Evolutionary conservation across 2,797 vertebrate species (phyloP).

Genomic region (Eidolon dupreanum): DNA sequence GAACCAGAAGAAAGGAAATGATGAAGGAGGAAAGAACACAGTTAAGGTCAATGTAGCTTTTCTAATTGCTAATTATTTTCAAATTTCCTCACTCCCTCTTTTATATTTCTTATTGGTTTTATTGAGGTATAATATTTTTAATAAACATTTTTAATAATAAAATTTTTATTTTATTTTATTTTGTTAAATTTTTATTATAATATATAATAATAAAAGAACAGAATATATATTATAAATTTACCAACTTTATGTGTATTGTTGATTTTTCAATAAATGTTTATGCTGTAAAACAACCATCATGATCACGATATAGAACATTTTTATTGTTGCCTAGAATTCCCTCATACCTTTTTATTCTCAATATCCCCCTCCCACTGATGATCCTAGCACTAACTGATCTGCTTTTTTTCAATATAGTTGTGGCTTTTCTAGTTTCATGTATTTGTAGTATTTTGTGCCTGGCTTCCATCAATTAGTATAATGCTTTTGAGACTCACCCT

Average conservation of each 20-base stretch:
- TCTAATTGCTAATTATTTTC: neutral
- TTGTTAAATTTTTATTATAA: neutral
- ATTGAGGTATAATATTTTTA: neutral
- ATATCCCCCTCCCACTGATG: neutral
- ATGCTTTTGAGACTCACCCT: neutral
- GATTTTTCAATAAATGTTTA: slow-evolving; percentile 34
- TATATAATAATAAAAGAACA: neutral
- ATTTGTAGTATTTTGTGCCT: neutral
- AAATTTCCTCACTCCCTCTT: neutral
- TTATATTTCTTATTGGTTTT: slow-evolving; percentile 4
- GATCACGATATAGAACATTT: neutral
- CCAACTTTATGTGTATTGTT: neutral
- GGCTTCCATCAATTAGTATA: neutral
- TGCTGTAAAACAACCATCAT: neutral
- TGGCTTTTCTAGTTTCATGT: neutral
- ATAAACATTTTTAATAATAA: too few species aligned
- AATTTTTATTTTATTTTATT: neutral
- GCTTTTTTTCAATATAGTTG: neutral
- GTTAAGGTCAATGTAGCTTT: neutral
- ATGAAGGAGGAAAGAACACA: neutral
- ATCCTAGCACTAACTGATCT: neutral
- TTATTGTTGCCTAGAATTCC: neutral
- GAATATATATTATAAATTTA: neutral
- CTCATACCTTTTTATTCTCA: neutral
- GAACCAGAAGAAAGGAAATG: neutral